A percentile compares a stretch with the other conserved stretches of the same genome.
phyloP scores from a whole-genome alignment of 2,888 invertebrate genomes.

The Suillia variegata region DNA sequence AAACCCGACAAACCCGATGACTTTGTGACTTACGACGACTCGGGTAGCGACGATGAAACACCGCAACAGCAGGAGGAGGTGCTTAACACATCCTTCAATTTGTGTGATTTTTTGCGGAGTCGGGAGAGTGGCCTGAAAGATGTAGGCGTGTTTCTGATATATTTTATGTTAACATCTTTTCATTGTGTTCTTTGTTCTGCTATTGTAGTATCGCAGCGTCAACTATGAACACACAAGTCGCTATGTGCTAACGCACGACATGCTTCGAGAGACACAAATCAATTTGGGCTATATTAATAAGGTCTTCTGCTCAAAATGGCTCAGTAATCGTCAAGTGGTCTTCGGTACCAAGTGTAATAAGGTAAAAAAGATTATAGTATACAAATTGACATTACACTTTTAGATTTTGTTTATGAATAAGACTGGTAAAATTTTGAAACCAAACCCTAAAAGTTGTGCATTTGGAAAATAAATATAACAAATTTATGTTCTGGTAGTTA shows the following conservation, averaged over 20 bases:
- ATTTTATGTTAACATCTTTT: too few relatives aligned
- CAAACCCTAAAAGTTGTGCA: too few relatives aligned
- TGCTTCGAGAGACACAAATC: slow-evolving; percentile 84
- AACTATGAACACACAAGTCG: slow-evolving; percentile 82
- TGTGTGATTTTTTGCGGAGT: slow-evolving; percentile 82
- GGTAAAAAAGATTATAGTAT: too few relatives aligned
- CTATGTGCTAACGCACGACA: slow-evolving; percentile 87
- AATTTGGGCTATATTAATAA: slow-evolving; percentile 86
- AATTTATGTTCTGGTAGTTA: too few relatives aligned
- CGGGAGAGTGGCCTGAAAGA: slow-evolving; percentile 76
- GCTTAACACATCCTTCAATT: slow-evolving; percentile 80
- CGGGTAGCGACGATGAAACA: slow-evolving; percentile 85
- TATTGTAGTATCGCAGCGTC: slow-evolving; percentile 65
- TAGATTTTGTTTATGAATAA: too few relatives aligned
- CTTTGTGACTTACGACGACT: slow-evolving; percentile 87
- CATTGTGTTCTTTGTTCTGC: neutral
- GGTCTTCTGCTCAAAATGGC: slow-evolving; percentile 95
- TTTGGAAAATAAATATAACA: too few relatives aligned
- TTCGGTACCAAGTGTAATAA: slow-evolving; percentile 98
- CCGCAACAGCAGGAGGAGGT: slow-evolving; percentile 73
- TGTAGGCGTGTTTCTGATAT: slow-evolving; percentile 53
- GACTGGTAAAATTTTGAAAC: too few relatives aligned
- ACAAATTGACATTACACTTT: too few relatives aligned
- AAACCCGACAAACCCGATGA: slow-evolving; percentile 89
- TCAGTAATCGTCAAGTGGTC: slow-evolving; percentile 91